phyloP scores from a whole-genome alignment of 2,888 invertebrate genomes.

The Andrena dorsata region DNA sequence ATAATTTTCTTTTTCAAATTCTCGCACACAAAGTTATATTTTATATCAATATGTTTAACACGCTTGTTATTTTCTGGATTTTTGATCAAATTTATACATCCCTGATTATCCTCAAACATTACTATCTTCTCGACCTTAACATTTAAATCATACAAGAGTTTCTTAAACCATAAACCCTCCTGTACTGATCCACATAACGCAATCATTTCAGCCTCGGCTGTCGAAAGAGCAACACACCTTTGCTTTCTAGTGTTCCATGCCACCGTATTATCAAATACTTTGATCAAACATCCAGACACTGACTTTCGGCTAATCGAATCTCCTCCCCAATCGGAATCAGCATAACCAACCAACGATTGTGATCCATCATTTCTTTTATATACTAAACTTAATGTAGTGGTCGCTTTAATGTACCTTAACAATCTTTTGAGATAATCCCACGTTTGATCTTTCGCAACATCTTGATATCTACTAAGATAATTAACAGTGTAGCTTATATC shows the following conservation, averaged over 20 bases:
- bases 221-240: slow-evolving; percentile 20
- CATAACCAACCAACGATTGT: not conserved
- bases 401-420: slow-evolving; percentile 17
- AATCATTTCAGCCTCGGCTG: not conserved
- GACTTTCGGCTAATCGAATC: slow-evolving; percentile 16
- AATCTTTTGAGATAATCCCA: slow-evolving; percentile 16
- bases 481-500: slow-evolving; percentile 25
- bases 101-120: not conserved
- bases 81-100: not conserved
- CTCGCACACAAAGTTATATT: not conserved
- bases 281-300: slow-evolving; percentile 7
- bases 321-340: slow-evolving; percentile 34
- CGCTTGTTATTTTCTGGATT: slow-evolving; percentile 5
- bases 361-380: not conserved
- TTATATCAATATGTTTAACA: slow-evolving; percentile 3
- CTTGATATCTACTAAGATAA: slow-evolving; percentile 30
- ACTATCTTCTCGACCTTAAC: not conserved
- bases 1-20: not conserved
- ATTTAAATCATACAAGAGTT: not conserved
- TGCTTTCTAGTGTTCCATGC: slow-evolving; percentile 15
- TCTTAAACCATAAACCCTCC: slow-evolving; percentile 10
- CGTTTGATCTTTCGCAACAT: not conserved
- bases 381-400: not conserved
- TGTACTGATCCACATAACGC: slow-evolving; percentile 7
- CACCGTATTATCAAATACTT: slow-evolving; percentile 8